A percentile compares a stretch with the other conserved stretches of the same genome.
Evolutionary conservation across 2,113 vertebrate genomes (phyloP).

Genomic region (Nyctereutes procyonoides): DNA sequence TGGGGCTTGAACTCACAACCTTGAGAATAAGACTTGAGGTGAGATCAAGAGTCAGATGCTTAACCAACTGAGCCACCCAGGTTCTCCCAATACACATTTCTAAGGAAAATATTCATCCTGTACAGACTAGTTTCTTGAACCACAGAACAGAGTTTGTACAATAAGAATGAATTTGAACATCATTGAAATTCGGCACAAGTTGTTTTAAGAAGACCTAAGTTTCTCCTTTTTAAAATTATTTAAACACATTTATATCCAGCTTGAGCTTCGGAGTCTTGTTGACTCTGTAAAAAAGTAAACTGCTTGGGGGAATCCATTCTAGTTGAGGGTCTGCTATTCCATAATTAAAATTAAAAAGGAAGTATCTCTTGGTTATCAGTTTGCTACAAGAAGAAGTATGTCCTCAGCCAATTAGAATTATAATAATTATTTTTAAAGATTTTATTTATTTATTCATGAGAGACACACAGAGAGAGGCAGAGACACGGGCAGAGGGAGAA

Average conservation of each 20-base stretch:
- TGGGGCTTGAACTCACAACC: neutral
- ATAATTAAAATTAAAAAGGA: neutral
- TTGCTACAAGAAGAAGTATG: neutral
- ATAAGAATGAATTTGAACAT: neutral
- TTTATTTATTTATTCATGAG: too few relatives aligned
- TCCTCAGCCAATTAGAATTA: neutral
- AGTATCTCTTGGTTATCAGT: neutral
- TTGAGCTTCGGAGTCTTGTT: too few relatives aligned
- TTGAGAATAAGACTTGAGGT: too few relatives aligned
- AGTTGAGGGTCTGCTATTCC: neutral
- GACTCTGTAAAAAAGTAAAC: neutral
- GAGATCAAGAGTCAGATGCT: neutral
- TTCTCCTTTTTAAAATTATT: neutral
- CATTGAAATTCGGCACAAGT: neutral
- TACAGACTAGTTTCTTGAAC: rapidly evolving
- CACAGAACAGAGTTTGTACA: neutral
- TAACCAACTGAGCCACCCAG: neutral
- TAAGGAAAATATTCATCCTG: neutral
- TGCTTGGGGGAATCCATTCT: too few relatives aligned
- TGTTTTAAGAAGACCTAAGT: neutral
- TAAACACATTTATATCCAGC: neutral
- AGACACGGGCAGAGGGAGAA: too few relatives aligned
- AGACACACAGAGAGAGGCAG: too few relatives aligned
- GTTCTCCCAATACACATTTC: neutral
- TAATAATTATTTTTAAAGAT: too few relatives aligned